Conservation (phyloP, 1,140 invertebrate genomes). For the Megalonaias nervosa region DNA sequence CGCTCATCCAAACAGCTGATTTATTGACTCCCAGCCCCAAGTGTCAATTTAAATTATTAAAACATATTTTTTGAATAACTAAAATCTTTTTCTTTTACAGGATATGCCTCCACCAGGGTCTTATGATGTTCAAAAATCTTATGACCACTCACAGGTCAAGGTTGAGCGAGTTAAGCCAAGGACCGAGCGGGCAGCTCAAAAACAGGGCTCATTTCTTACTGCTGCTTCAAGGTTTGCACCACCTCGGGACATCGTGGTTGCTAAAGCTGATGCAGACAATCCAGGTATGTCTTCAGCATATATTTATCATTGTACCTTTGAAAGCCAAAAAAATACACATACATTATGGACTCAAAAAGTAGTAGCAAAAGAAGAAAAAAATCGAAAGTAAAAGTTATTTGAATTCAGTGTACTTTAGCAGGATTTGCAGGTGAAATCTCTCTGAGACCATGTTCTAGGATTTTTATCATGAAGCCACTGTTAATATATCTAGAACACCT, state of each 20-base stretch:
- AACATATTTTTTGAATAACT: constrained; percentile 1
- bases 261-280: constrained; percentile 54
- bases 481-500: too few species aligned
- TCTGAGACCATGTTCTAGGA: too few species aligned
- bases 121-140: constrained; percentile 67
- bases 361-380: too few species aligned
- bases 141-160: constrained; percentile 54
- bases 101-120: constrained; percentile 68
- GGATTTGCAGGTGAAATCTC: too few species aligned
- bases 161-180: constrained; percentile 58
- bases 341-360: too few species aligned
- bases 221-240: constrained; percentile 67
- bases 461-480: too few species aligned
- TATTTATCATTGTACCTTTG: background rate
- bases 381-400: too few species aligned
- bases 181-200: constrained; percentile 60
- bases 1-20: too few species aligned
- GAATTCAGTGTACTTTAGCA: too few species aligned
- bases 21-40: too few species aligned
- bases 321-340: too few species aligned
- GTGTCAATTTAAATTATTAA: background rate
- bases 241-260: constrained; percentile 51
- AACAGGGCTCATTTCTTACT: constrained; percentile 67
- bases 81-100: constrained; percentile 43
- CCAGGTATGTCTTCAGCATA: constrained; percentile 55